These are phyloP conservation scores for Crocidura indochinensis DNA, from an alignment of 2,797 vertebrate genomes.

Conservation along the genomic window DNA sequence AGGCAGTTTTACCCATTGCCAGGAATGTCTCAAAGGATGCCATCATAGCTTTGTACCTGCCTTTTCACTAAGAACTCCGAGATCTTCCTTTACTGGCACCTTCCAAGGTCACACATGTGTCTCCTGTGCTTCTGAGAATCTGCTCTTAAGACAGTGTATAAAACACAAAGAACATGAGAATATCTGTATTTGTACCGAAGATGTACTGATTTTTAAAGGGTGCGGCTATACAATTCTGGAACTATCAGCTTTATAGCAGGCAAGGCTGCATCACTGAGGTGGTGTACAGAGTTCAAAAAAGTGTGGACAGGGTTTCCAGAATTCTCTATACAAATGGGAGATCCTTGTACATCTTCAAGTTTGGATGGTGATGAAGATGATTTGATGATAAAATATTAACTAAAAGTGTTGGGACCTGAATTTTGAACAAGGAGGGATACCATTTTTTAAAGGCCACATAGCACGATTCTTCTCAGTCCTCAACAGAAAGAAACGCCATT, in stretches of 20 bases:
- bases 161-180: neutral
- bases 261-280: accelerated
- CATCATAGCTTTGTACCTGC: slow-evolving; percentile 77
- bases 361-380: accelerated
- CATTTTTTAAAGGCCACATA: no score
- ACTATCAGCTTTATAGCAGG: neutral
- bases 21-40: slow-evolving; percentile 77
- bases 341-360: neutral
- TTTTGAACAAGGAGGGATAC: no score
- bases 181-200: no score
- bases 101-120: slow-evolving; percentile 50
- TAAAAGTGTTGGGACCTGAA: neutral
- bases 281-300: neutral
- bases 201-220: neutral
- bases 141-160: neutral
- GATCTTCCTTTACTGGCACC: slow-evolving; percentile 3
- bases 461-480: no score
- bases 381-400: neutral
- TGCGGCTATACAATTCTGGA: neutral
- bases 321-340: neutral
- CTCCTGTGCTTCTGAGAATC: neutral
- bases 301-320: neutral
- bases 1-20: slow-evolving; percentile 69
- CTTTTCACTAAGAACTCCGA: slow-evolving; percentile 75
- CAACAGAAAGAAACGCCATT: no score